Evolutionary conservation across 2,888 invertebrate species (phyloP), one percentile per base, ranked within the genome.

Genomic region (Hololepta plana): DNA sequence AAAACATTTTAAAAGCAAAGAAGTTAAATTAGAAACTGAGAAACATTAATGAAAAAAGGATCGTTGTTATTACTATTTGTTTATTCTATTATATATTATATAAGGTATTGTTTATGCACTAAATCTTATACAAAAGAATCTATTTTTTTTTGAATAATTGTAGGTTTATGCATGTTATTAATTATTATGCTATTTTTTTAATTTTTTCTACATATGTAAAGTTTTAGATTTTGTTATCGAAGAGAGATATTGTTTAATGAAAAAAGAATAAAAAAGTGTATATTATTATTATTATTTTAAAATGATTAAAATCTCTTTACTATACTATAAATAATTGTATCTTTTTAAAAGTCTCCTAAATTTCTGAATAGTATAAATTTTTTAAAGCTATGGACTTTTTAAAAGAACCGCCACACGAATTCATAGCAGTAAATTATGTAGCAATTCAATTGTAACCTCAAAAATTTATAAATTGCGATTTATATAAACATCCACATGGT

Each of bases 1-100:
- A n/a, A n/a, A n/a, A n/a, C n/a, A 29, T 24, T 24, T 9, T 23
- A 15, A 28, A 21, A 28, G 27, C 27, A 19, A 15, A 27, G 19
- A 30, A 32, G 25, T 27, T 32, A 23, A 29, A 30, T 27, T 25
- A 13, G n/a, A n/a, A 21, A 27, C 19, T 30, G 39, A 34, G 32
- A 37, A 28, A 33, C 39, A 41, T 42, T 43, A 44, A 44, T 49
- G 36, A 46, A 47, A 51, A 49, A 49, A 51, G 41, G 39, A 42
- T 46, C 44, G 49, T 52, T 52, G 51, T 53, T 52, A 51, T 50
- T 45, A 42, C 41, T 47, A 48, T 32, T 49, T 53, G 48, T 51
- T 51, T 53, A 51, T 51, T 51, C 47, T 51, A 51, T 52, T 49
- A 40, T 46, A 49, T 51, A 49, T 48, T 49, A 48, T 46, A 40